Percentiles rank a stretch among this genome's conserved stretches.
phyloP scores from a whole-genome alignment of 2,113 vertebrate genomes.

The Tenrec ecaudatus region DNA sequence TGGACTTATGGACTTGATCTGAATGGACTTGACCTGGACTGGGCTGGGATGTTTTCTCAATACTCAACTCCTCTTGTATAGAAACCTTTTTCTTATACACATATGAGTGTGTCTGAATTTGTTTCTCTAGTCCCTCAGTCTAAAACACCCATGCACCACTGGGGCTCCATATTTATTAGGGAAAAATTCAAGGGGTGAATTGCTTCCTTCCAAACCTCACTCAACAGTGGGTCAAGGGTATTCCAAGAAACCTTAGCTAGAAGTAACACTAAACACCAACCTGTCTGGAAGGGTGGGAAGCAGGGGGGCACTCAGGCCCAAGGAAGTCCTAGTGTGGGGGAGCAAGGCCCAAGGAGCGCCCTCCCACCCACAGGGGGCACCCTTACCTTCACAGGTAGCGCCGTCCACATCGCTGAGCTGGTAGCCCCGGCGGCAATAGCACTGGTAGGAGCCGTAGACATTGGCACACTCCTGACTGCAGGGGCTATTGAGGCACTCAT shows the following conservation, averaged over 20 bases:
- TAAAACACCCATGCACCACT: background rate
- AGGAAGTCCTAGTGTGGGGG: too few species aligned
- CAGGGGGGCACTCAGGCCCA: background rate
- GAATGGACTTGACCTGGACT: too few species aligned
- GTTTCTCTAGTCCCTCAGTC: too few species aligned
- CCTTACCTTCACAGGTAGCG: conserved; percentile 95
- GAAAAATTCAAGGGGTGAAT: rapidly evolving
- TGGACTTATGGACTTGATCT: too few species aligned
- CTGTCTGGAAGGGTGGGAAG: background rate
- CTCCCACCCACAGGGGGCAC: rapidly evolving
- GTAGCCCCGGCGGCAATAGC: conserved; percentile 97
- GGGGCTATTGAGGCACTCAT: conserved; percentile 94
- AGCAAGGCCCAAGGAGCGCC: rapidly evolving
- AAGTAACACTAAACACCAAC: rapidly evolving
- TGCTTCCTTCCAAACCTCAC: background rate
- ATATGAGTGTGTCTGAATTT: too few species aligned
- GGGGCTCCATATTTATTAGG: rapidly evolving
- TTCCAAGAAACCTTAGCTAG: background rate
- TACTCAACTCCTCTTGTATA: too few species aligned
- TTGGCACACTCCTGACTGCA: conserved; percentile 98
- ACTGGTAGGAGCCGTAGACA: conserved; percentile 98
- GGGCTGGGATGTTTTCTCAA: too few species aligned
- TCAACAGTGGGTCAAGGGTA: rapidly evolving
- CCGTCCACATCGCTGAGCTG: conserved; percentile 98
- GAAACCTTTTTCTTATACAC: too few species aligned